A percentile compares a stretch with the other conserved stretches of the same genome.
These are phyloP conservation scores for Neelides sp. DNA, from an alignment of 1,140 invertebrate species.

Conservation along the genomic window DNA sequence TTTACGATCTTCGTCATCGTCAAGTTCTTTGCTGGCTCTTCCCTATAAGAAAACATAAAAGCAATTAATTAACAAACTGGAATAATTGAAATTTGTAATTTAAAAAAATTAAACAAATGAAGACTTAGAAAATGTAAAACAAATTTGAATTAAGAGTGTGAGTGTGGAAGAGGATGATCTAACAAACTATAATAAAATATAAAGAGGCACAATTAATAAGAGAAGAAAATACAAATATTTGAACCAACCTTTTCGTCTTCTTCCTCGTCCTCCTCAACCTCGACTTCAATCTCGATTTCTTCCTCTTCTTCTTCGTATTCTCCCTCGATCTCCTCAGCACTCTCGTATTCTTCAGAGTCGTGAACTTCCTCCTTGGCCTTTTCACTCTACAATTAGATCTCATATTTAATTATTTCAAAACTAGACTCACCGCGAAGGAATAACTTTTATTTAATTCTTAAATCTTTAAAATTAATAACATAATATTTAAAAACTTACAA, in stretches of 20 bases:
- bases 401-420: no score
- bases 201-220: no score
- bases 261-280: slow-evolving; percentile 32
- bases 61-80: no score
- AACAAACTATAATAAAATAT: slow-evolving; percentile 1
- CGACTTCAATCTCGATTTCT: slow-evolving; percentile 27
- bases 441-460: no score
- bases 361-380: slow-evolving; percentile 13
- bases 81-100: no score
- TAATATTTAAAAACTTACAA: not conserved
- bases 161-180: not conserved
- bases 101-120: no score
- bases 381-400: no score
- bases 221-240: not conserved
- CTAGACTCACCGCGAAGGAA: no score
- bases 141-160: not conserved
- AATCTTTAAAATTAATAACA: not conserved
- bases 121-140: no score
- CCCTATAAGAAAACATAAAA: not conserved
- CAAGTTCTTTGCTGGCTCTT: slow-evolving; percentile 53
- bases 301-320: slow-evolving; percentile 30
- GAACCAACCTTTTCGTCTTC: slow-evolving; percentile 31
- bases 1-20: slow-evolving; percentile 85
- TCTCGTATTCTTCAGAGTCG: slow-evolving; percentile 30
- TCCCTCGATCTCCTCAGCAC: slow-evolving; percentile 30